Base-by-base conservation (phyloP, 2,797 vertebrate genomes). In the Buceros bicornis region DNA sequence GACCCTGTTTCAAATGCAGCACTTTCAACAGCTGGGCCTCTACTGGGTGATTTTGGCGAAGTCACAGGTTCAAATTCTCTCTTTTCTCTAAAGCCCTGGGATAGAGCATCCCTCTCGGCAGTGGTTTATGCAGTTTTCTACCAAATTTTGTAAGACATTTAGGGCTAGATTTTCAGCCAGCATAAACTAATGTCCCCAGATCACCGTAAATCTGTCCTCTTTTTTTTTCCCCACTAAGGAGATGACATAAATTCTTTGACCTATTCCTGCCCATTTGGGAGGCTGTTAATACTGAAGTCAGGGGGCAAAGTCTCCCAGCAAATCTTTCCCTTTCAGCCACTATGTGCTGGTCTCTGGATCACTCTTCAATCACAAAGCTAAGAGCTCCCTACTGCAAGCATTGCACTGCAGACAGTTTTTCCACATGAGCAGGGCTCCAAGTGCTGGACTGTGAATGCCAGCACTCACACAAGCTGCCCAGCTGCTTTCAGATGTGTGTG, bases 401-500 rank as follows among this genome's bases (percentile, higher is more conserved):
- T 19, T 62, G 60, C 11, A 10, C 71, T 80, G 61, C 65, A 91
- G 92, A 61, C 13, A 53, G 5, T 66, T 54, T 74, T 65, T 83
- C 33, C 20, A 16, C 40, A 69, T 84, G 21, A 88, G 58, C 66
- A 62, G 85, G 62, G 62, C 48, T 93, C 60, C 1, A 10, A 78
- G 56, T 47, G 40, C 73, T 93, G 0, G 4, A 11, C 62, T 60
- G 60, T 5, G 10, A 76, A 92, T 74, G 91, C 87, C 90, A 90
- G 90, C 82, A 47, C 43, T 93, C 54, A 70, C 65, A 90, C 40
- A 57, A 80, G 56, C 83, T 90, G 78, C 78, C 78, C 92, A 94
- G 93, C 92, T 97, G 96, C 92, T 89, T 90, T 92, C 0, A 0
- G 83, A 92, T 79, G 48, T 43, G 90, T 57, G 64, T 53, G 29